Base-by-base conservation (phyloP, 2,797 vertebrate genomes). In the Apogon talboti region DNA sequence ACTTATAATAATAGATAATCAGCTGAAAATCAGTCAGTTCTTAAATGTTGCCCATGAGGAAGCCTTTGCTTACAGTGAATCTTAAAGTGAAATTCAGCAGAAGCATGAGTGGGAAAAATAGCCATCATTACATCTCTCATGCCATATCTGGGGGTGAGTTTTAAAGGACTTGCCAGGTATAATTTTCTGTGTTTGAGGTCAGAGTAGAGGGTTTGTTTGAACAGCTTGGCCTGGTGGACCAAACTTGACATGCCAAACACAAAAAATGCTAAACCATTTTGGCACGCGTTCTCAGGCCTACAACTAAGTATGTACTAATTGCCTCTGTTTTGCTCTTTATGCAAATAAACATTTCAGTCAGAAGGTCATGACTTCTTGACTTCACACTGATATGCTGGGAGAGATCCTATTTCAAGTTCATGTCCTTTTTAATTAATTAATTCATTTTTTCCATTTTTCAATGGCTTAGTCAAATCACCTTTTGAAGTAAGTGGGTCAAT, bases 301-400 rank as follows among this genome's bases (percentile, higher is more conserved):
- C 42, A 80, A 89, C 89, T 91, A 85, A 86, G 78, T 45, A 46
- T 66, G 75, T 58, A 62, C 51, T 65, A 76, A 74, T 74, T 69
- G 70, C 58, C 59, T 50, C 68, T 42, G 57, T 76, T 57, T 77
- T 68, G 54, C 46, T 56, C 69, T 47, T 61, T 76, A 42, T 37
- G 67, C 63, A 90, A 89, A 92, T 83, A 88, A 87, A 82, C 79
- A 38, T 62, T 61, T 75, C 15, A 28, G 64, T 70, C 30, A 65
- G 67, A 76, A 84, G 60, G 83, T 81, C 38, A 12, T 10, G 52
- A 68, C 78, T 83, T 66, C 57, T 60, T 75, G 59, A 61, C 45
- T 65, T 61, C 56, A 18, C 53, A 44, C 61, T 46, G 7, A n/a
- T 78, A 54, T 63, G 70, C 52, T 45, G 65, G 75, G 47, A 67